Evolutionary conservation across 53 echinoderm and acorn worm genomes (phyloP).

Genomic region (Patiria pectinifera): DNA sequence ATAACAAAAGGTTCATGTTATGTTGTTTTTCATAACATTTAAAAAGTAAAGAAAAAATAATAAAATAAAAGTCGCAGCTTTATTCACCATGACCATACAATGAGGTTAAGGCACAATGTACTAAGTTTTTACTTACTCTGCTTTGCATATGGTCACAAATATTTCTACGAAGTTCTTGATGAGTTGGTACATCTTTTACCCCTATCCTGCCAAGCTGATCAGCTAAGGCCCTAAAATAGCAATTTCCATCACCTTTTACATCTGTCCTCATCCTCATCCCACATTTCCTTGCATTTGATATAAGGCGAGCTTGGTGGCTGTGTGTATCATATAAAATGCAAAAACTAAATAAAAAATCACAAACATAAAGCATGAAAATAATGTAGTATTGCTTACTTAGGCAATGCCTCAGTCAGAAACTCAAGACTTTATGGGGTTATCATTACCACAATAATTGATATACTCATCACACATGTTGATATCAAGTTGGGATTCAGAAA

Average conservation of each 20-base stretch:
- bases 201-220: no score
- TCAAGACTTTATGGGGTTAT: background rate
- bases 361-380: background rate
- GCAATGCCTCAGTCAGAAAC: background rate
- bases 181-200: background rate
- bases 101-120: background rate
- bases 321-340: slow-evolving; percentile 4
- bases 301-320: slow-evolving; percentile 4
- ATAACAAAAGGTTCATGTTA: background rate
- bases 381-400: background rate
- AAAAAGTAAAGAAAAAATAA: background rate
- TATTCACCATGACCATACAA: background rate
- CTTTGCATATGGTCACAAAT: background rate
- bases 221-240: no score
- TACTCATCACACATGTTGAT: slow-evolving; percentile 2
- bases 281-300: slow-evolving; percentile 21
- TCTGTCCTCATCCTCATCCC: background rate
- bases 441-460: background rate
- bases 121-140: slow-evolving; percentile 1
- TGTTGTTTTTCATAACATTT: background rate
- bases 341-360: background rate
- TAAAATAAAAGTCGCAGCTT: background rate
- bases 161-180: no score
- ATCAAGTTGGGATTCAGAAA: background rate
- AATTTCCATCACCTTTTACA: no score